Percentiles rank a stretch among this genome's conserved stretches.
These are phyloP conservation scores for Ganaspis sp. DNA, from an alignment of 1,140 invertebrate species.

Conservation along the genomic window DNA sequence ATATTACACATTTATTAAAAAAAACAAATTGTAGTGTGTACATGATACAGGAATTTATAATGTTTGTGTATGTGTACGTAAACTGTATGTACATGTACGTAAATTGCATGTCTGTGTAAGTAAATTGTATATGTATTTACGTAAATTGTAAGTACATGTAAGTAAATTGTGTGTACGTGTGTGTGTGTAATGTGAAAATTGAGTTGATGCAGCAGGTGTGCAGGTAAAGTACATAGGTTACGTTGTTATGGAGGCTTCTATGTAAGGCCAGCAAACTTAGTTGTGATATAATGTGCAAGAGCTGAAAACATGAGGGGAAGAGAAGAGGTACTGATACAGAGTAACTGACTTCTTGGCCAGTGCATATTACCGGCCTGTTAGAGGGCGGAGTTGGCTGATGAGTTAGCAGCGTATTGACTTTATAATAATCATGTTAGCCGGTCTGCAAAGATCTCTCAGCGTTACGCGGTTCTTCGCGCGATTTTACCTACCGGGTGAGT, in stretches of 20 bases:
- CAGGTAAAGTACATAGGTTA: constrained; percentile 48
- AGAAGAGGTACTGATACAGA: constrained; percentile 55
- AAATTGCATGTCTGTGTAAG: too few species aligned
- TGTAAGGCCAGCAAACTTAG: constrained; percentile 38
- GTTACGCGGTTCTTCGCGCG: constrained; percentile 59
- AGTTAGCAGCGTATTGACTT: constrained; percentile 77
- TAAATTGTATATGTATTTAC: too few species aligned
- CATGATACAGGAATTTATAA: constrained; percentile 35
- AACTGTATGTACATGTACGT: too few species aligned
- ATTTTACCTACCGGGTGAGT: constrained; percentile 57
- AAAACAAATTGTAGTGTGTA: constrained; percentile 4
- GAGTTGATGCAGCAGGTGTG: constrained; percentile 25
- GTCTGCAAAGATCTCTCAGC: constrained; percentile 54
- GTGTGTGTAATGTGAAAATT: too few species aligned
- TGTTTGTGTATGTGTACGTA: too few species aligned
- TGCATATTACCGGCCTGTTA: constrained; percentile 76
- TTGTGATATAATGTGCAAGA: constrained; percentile 44
- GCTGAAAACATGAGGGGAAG: constrained; percentile 34
- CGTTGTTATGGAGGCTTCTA: constrained; percentile 34
- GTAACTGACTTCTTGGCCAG: constrained; percentile 74
- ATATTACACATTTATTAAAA: constrained; percentile 34
- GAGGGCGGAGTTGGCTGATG: constrained; percentile 75
- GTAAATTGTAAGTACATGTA: too few species aligned
- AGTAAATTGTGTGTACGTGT: too few species aligned
- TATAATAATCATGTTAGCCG: constrained; percentile 76